These are phyloP conservation scores for Drosophila lacertosa DNA, from an alignment of 1,140 invertebrate species.

Conservation along the genomic window DNA sequence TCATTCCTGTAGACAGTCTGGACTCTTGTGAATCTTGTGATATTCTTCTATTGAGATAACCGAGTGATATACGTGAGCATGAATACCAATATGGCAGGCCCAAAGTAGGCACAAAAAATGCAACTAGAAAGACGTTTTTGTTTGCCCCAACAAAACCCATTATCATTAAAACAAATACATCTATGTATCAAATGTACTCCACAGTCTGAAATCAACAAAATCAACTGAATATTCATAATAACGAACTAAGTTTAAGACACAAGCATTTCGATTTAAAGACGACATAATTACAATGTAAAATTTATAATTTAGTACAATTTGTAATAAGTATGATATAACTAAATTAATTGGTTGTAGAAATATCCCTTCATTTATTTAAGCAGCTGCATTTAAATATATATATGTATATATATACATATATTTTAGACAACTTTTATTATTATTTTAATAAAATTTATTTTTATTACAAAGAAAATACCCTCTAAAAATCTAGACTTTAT, in stretches of 20 bases:
- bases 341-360: not conserved
- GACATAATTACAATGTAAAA: not conserved
- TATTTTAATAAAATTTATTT: too few species aligned
- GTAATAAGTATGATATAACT: slow-evolving; percentile 2
- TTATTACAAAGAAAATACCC: not conserved
- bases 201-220: slow-evolving; percentile 65
- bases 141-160: not conserved
- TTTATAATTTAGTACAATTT: not conserved
- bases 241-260: slow-evolving; percentile 29
- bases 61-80: slow-evolving; percentile 61
- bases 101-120: too few species aligned
- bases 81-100: slow-evolving; percentile 39
- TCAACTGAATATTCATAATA: slow-evolving; percentile 47
- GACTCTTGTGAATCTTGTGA: slow-evolving; percentile 56
- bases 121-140: not conserved
- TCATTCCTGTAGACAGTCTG: slow-evolving; percentile 87
- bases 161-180: too few species aligned
- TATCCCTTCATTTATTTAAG: too few species aligned
- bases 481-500: not conserved
- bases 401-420: too few species aligned
- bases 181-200: slow-evolving; percentile 37
- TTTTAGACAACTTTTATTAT: too few species aligned
- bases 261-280: slow-evolving; percentile 53
- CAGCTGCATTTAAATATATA: too few species aligned
- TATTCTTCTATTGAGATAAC: slow-evolving; percentile 58